Percentiles rank a stretch among this genome's conserved stretches.
Evolutionary conservation across 2,113 vertebrate species (phyloP).

Genomic region (Chaenogobius annularis): DNA sequence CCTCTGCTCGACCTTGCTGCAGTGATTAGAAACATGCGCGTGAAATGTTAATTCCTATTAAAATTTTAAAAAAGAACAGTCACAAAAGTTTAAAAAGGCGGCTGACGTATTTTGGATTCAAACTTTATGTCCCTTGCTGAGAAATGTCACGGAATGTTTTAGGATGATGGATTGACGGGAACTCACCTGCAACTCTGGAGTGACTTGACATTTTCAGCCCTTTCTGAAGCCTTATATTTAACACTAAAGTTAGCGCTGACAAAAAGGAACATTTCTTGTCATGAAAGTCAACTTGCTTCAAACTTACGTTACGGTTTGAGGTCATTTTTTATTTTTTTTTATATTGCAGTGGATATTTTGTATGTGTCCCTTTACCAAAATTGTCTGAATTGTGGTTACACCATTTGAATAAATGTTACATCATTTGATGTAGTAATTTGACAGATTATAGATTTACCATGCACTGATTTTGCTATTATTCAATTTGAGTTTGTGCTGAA

Average conservation of each 20-base stretch:
- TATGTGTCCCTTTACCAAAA: too few relatives aligned
- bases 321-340: too few relatives aligned
- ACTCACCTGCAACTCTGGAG: slow-evolving; percentile 25
- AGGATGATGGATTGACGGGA: slow-evolving; percentile 31
- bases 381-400: too few relatives aligned
- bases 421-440: too few relatives aligned
- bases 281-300: neutral
- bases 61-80: neutral
- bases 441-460: too few relatives aligned
- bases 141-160: slow-evolving; percentile 12
- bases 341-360: too few relatives aligned
- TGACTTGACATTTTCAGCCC: slow-evolving; percentile 38
- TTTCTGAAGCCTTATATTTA: slow-evolving; percentile 19
- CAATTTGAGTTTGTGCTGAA: too few relatives aligned
- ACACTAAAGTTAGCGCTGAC: slow-evolving; percentile 3
- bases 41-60: slow-evolving; percentile 1
- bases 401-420: too few relatives aligned
- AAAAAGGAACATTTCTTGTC: slow-evolving; percentile 6
- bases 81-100: slow-evolving; percentile 5
- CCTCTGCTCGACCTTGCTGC: neutral
- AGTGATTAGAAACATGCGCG: neutral
- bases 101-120: neutral
- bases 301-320: neutral
- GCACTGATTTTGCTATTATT: too few relatives aligned
- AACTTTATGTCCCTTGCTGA: neutral